Percentiles rank a stretch among this genome's conserved stretches.
Conservation (phyloP, 1,140 invertebrate species). For the Drosophila carrolli region DNA sequence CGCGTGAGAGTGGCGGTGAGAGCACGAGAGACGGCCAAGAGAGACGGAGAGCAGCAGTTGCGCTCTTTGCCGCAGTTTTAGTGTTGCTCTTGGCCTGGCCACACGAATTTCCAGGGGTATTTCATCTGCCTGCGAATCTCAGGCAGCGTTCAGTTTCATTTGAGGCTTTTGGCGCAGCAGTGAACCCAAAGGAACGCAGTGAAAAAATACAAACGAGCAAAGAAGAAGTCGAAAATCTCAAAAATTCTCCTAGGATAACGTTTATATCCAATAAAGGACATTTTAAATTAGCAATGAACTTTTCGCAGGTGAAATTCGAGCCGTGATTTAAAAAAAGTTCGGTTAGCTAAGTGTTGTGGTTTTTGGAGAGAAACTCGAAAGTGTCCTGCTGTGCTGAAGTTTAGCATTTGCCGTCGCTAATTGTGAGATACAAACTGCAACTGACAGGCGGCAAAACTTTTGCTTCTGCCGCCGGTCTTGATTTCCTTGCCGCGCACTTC, state of each 20-base stretch:
- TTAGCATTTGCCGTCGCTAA: conserved; percentile 48
- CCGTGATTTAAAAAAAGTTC: conserved; percentile 4
- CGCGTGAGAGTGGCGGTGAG: conserved; percentile 17
- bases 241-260: not conserved
- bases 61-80: conserved; percentile 74
- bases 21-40: conserved; percentile 19
- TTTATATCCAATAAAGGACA: not conserved
- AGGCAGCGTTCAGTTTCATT: conserved; percentile 78
- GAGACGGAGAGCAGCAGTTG: conserved; percentile 43
- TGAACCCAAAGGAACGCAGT: conserved; percentile 59
- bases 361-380: not conserved
- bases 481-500: conserved; percentile 9
- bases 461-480: conserved; percentile 15
- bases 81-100: conserved; percentile 62
- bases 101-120: conserved; percentile 78
- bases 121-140: conserved; percentile 80
- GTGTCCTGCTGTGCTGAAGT: conserved; percentile 6
- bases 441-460: conserved; percentile 38
- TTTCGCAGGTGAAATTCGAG: not conserved
- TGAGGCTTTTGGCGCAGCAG: conserved; percentile 83
- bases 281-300: not conserved
- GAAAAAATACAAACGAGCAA: conserved; percentile 34
- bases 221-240: conserved; percentile 21
- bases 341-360: conserved; percentile 10
- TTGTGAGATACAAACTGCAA: conserved; percentile 29